These are phyloP conservation scores for Chrysoperla carnea DNA, from an alignment of 1,140 invertebrate species.

Conservation along the genomic window DNA sequence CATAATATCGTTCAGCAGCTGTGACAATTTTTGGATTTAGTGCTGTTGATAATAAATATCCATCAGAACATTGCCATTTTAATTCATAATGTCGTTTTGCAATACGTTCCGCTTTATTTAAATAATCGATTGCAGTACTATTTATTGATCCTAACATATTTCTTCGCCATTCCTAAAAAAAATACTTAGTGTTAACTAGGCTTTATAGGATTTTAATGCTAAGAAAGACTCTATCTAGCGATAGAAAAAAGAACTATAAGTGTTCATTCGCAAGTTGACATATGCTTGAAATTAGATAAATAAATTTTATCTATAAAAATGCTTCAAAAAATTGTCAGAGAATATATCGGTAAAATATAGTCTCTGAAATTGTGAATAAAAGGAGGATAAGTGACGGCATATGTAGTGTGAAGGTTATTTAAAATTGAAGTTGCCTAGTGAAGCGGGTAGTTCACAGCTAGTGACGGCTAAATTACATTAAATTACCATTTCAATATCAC, in stretches of 20 bases:
- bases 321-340: too few species aligned
- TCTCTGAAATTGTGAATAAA: too few species aligned
- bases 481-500: neutral
- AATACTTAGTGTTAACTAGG: too few species aligned
- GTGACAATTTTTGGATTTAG: neutral
- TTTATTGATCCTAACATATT: neutral
- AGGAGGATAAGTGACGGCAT: too few species aligned
- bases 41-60: neutral
- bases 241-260: neutral
- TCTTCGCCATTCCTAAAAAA: neutral
- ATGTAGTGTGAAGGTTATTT: too few species aligned
- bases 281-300: too few species aligned
- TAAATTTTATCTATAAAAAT: too few species aligned
- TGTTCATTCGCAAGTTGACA: too few species aligned
- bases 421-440: too few species aligned
- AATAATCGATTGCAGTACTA: neutral
- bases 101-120: neutral
- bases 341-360: too few species aligned
- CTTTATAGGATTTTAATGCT: neutral
- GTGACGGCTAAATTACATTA: neutral
- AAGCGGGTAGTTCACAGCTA: too few species aligned
- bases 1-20: neutral
- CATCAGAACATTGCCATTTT: neutral
- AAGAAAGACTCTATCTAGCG: too few species aligned
- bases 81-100: neutral